Evolutionary conservation across 2,113 vertebrate species (phyloP), one percentile per base, ranked within the genome.

Genomic region (Tinamus guttatus): DNA sequence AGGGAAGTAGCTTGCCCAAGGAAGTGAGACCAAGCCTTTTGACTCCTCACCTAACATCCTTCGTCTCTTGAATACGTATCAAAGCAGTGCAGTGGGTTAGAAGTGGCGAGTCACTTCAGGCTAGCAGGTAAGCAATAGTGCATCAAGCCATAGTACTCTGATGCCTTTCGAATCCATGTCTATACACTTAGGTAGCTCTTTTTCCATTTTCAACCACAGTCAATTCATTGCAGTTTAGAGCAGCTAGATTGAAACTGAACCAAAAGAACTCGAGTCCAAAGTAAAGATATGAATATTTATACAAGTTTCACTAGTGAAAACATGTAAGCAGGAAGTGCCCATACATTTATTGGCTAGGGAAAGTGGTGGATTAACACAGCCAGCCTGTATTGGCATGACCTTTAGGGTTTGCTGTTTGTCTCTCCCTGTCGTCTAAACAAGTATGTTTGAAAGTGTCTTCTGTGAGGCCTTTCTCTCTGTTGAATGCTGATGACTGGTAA

Each of bases 321-420:
- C 4, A 3, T 58, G 52, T 19, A 51, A 25, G 74, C 63, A 69
- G 54, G 89, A 32, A 70, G 67, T 92, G 56, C 65, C 80, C 92
- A 92, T 94, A 75, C 84, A 91, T 90, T 95, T 96, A 60, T 40
- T 13, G 13, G 52, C 62, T 43, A 64, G 34, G 74, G 83, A 84
- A 88, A 88, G 65, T 83, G 59, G 65, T 36, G 76, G 86, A 90
- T 94, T 90, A 94, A 79, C 40, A 60, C 70, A 90, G 73, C 81
- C 49, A 54, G 38, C 34, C 90, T 82, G 49, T 58, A 73, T 70
- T 69, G 83, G 90, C 83, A 58, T 5, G 28, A 49, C 65, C 63
- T 36, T 87, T 59, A 63, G 62, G 54, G 49, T 86, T 87, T 90
- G 54, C 49, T 62, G 43, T 87, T 90, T 89, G 25, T 52, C 49